phyloP scores from a whole-genome alignment of 1,140 invertebrate species.

The Brachionus koreanus region DNA sequence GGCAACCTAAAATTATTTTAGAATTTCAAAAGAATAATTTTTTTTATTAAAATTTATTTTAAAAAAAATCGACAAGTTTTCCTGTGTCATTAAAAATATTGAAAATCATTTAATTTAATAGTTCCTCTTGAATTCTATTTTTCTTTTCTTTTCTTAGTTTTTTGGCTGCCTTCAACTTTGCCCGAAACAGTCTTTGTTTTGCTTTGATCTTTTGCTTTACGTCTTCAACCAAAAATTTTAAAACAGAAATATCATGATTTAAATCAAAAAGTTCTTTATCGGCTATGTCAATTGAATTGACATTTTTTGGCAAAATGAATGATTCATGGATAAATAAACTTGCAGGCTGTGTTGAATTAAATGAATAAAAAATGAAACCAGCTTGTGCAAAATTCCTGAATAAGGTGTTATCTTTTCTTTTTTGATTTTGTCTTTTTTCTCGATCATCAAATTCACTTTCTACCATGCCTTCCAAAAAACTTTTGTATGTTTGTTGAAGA shows the following conservation, averaged over 20 bases:
- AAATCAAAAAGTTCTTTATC: neutral
- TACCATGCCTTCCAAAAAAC: neutral
- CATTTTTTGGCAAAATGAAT: neutral
- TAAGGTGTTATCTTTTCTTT: neutral
- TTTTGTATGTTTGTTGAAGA: neutral
- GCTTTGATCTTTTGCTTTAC: neutral
- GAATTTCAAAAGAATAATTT: neutral
- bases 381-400: neutral
- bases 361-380: constrained; percentile 12
- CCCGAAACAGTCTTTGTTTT: neutral
- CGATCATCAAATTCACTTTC: neutral
- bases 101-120: neutral
- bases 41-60: neutral
- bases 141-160: neutral
- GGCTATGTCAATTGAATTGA: neutral
- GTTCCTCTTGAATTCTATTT: neutral
- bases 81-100: neutral
- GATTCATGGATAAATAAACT: neutral
- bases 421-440: neutral
- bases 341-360: neutral
- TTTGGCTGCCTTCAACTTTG: neutral
- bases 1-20: neutral
- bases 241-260: neutral
- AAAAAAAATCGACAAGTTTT: neutral
- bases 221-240: neutral